Conservation (phyloP, 2,113 vertebrate species). For the Probosciger aterrimus region DNA sequence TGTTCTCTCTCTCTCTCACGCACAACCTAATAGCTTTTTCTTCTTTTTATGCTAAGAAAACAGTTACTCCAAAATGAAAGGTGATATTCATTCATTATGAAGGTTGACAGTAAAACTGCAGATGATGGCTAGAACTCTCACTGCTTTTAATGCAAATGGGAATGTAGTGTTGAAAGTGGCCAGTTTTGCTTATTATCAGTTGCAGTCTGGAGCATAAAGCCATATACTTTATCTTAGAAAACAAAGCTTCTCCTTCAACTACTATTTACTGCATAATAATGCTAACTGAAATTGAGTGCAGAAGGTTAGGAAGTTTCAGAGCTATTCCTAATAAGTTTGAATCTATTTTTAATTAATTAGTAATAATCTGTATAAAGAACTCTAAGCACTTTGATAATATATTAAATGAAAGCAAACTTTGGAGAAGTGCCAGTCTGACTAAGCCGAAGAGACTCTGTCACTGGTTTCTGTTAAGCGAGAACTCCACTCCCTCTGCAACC, state of each 20-base stretch:
- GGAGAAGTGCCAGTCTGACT: neutral
- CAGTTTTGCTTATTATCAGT: neutral
- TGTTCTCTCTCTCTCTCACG: neutral
- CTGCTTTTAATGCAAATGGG: neutral
- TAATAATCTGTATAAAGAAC: neutral
- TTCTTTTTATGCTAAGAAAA: neutral
- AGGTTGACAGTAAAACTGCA: neutral
- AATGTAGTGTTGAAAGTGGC: neutral
- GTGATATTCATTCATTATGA: neutral
- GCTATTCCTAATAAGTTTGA: neutral
- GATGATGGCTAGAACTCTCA: conserved; percentile 43
- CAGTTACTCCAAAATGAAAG: neutral
- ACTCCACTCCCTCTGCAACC: neutral
- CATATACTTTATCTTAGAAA: neutral
- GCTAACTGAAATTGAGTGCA: neutral
- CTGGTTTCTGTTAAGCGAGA: neutral
- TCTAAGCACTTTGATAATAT: neutral
- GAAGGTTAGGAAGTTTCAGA: neutral
- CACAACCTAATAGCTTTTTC: neutral
- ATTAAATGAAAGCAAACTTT: neutral
- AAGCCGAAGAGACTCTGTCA: neutral
- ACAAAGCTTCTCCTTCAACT: neutral
- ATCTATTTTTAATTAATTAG: neutral
- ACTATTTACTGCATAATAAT: neutral
- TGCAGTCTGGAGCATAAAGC: neutral